These are phyloP conservation scores for Sepioteuthis lessoniana DNA, from an alignment of 2,888 invertebrate genomes.

Conservation along the genomic window DNA sequence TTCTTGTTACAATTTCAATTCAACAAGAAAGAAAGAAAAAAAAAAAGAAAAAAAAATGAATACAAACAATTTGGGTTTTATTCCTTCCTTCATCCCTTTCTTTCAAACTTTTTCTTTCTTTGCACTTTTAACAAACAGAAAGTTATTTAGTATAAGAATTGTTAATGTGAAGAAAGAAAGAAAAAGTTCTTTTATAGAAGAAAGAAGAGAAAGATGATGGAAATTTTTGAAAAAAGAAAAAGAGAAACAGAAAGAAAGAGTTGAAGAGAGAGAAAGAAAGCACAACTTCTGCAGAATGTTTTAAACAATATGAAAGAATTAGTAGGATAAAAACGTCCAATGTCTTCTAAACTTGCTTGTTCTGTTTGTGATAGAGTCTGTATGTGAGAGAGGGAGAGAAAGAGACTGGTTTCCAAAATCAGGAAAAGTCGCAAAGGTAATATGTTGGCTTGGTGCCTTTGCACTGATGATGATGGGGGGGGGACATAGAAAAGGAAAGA, in stretches of 20 bases:
- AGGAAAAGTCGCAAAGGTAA: neutral
- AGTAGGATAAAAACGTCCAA: neutral
- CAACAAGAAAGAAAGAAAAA: neutral
- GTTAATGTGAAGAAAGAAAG: neutral
- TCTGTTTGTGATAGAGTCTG: neutral
- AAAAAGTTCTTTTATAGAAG: neutral
- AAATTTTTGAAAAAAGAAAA: too few species aligned
- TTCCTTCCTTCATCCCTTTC: neutral
- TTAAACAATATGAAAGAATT: neutral
- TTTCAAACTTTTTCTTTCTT: constrained; percentile 33
- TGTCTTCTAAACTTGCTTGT: neutral
- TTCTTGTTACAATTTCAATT: neutral
- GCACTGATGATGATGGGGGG: neutral
- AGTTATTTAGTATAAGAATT: neutral
- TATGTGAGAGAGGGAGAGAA: neutral
- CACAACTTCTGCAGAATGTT: neutral
- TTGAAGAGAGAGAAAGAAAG: neutral
- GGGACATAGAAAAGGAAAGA: neutral
- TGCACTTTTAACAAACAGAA: neutral
- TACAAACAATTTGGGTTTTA: neutral
- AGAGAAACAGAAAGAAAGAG: neutral
- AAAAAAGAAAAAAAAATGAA: neutral
- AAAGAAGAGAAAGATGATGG: too few species aligned
- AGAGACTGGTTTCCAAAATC: neutral
- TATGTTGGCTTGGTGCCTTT: neutral